Evolutionary conservation across 1,140 invertebrate genomes (phyloP), one percentile per base, ranked within the genome.

Genomic region (Cataglyphis hispanica): DNA sequence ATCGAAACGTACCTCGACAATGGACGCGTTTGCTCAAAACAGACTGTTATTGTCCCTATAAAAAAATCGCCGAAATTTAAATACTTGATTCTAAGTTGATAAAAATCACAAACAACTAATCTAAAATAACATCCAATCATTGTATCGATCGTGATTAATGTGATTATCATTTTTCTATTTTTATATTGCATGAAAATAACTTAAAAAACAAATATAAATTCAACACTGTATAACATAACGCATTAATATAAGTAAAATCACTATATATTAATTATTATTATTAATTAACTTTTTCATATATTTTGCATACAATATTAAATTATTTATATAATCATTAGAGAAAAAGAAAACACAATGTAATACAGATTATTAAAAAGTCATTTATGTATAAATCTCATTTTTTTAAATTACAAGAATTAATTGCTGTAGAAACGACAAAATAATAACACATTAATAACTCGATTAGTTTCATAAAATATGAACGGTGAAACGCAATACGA

Each of bases 71-170:
- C n/a, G 13, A 69, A 80, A 69, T 5, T 80, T 16, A n/a, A 66
- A 69, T 69, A 16, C 13, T 53, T 34, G 19, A 67, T 13, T 67
- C 19, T 50, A 69, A 13, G 3, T 85, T 77, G 43, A 77, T 58
- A 5, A 84, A 67, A 50, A 19, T 16, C 5, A 31, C 31, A 46
- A 67, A 46, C 13, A 53, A 60, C 31, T 50, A 50, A 16, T 50
- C 13, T 5, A 5, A 50, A 16, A 40, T 40, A 40, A 34, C 50
- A 8, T 53, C 19, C 16, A 34, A 7, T 53, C 13, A 16, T 22
- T n/a, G 13, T 4, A 25, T 37, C 10, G 3, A 25, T 37, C 31
- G 7, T n/a, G 3, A 34, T 13, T 10, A 10, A 4, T 37, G 10
- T 13, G 11, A 34, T 22, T 22, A 53, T 31, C 13, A 2, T 19